phyloP scores from a whole-genome alignment of 2,113 vertebrate species.

The Smithornis capensis region DNA sequence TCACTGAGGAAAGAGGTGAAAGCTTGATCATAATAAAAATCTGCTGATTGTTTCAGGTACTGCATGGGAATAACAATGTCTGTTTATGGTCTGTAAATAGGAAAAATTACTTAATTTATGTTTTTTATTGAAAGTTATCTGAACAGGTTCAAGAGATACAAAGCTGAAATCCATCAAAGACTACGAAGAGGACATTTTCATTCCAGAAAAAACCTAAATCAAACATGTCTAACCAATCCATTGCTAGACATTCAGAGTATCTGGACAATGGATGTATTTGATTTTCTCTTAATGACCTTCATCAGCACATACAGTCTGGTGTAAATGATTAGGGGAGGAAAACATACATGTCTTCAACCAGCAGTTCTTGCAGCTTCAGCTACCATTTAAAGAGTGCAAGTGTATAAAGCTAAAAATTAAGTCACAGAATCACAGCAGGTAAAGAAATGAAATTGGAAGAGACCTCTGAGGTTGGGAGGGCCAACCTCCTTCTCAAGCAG shows the following conservation, averaged over 20 bases:
- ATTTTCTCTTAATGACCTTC: neutral
- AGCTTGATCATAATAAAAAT: neutral
- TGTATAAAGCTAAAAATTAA: neutral
- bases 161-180: neutral
- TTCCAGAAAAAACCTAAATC: neutral
- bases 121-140: neutral
- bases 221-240: neutral
- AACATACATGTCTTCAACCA: neutral
- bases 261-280: neutral
- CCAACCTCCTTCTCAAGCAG: neutral
- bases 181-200: neutral
- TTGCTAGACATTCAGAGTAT: neutral
- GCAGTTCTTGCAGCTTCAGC: neutral
- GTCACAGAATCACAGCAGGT: neutral
- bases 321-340: neutral
- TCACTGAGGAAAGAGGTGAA: neutral
- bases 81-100: neutral
- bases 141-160: neutral
- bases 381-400: neutral
- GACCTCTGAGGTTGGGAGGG: neutral
- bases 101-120: neutral
- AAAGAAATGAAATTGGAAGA: neutral
- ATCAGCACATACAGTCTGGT: neutral
- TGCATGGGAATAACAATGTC: neutral
- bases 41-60: neutral